These are phyloP conservation scores for Rotaria macrura DNA, from an alignment of 2,888 invertebrate species.

Conservation along the genomic window DNA sequence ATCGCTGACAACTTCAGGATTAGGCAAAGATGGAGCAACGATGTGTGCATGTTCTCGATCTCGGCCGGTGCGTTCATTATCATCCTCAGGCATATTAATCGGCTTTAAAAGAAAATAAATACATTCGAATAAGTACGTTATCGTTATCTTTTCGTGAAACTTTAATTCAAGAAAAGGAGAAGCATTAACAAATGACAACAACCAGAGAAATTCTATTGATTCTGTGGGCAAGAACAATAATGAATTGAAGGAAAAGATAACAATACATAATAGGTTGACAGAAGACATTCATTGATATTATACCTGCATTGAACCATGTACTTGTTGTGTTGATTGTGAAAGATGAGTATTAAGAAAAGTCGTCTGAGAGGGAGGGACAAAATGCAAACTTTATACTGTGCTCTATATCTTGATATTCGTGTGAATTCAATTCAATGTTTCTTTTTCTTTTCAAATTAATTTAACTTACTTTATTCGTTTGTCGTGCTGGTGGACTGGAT, in stretches of 20 bases:
- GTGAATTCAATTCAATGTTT: too few relatives aligned
- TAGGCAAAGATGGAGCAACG: constrained; percentile 25
- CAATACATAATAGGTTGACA: neutral
- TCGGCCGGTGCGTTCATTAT: neutral
- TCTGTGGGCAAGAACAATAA: neutral
- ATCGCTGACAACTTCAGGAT: constrained; percentile 32
- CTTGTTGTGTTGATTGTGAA: neutral
- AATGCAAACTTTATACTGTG: neutral
- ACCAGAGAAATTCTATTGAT: neutral
- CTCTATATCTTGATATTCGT: neutral
- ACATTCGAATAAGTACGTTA: neutral
- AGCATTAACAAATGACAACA: neutral
- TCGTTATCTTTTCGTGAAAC: neutral
- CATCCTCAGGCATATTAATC: neutral
- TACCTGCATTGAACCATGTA: constrained; percentile 19
- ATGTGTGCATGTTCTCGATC: constrained; percentile 24
- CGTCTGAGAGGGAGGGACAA: neutral
- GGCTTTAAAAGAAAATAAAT: neutral
- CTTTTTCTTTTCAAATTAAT: too few relatives aligned
- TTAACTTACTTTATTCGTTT: neutral
- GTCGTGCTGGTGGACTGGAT: neutral
- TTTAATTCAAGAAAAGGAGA: neutral
- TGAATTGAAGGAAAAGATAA: neutral
- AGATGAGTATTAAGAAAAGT: neutral
- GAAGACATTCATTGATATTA: neutral